These are phyloP conservation scores for Elephas maximus DNA, from an alignment of 2,113 vertebrate genomes.

Conservation along the genomic window DNA sequence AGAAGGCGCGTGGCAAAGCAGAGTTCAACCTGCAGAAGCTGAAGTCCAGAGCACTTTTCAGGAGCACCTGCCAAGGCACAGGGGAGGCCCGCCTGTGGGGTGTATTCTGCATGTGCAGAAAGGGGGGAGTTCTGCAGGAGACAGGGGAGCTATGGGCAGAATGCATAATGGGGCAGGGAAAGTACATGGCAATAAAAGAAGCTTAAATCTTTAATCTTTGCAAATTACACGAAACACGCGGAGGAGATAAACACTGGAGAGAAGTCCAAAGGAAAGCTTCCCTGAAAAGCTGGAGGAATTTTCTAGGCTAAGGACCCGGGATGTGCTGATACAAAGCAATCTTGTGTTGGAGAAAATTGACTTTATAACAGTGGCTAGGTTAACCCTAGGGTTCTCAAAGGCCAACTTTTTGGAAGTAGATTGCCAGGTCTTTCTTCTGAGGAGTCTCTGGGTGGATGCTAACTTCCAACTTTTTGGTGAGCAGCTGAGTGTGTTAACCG, in stretches of 20 bases:
- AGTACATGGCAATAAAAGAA: conserved; percentile 62
- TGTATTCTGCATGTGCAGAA: background rate
- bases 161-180: conserved; percentile 61
- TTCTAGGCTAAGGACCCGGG: conserved; percentile 62
- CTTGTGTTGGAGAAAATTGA: background rate
- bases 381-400: background rate
- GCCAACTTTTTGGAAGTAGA: background rate
- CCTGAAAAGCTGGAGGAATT: conserved; percentile 61
- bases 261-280: conserved; percentile 28
- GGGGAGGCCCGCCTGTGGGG: conserved; percentile 23
- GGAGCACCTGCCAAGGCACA: rapidly evolving
- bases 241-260: conserved; percentile 64
- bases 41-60: background rate
- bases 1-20: background rate
- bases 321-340: background rate
- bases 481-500: background rate
- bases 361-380: conserved; percentile 12
- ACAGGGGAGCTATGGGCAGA: background rate
- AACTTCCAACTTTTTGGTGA: background rate
- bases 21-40: background rate
- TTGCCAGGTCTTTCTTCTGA: background rate
- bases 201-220: conserved; percentile 81
- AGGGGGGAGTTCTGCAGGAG: background rate
- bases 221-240: conserved; percentile 73
- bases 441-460: background rate